Evolutionary conservation across 2,888 invertebrate genomes (phyloP), one percentile per base, ranked within the genome.

Genomic region (Flexamia atlantica): DNA sequence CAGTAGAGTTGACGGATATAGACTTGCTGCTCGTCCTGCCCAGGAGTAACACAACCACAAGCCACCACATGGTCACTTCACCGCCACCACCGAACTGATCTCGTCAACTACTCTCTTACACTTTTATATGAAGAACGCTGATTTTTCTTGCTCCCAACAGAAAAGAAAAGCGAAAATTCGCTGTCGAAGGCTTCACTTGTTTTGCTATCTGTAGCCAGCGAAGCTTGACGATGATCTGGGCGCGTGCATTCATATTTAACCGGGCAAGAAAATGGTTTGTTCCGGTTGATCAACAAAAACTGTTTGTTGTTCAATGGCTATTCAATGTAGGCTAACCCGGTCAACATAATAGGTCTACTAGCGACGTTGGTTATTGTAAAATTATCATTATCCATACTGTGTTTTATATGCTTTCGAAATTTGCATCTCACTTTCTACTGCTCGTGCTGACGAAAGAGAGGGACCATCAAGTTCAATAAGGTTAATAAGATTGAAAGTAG

Each of bases 151-250:
- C 30, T 23, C 23, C 23, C 17, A 57, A 20, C 50, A 20, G 79
- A 50, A 79, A 79, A 79, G 79, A 79, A 79, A 79, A 79, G 57
- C 57, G 57, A 79, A 57, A 76, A 57, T 79, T 79, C 50, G 46
- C 76, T n/a, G 76, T 42, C 46, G 76, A 50, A 23, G 20, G 25
- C 32, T 79, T 30, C 32, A 30, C 28, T 53, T 32, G 32, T 53
- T 28, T 25, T n/a, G n/a, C 53, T 36, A 53, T 50, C 25, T 17
- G 23, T 32, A 25, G 20, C 50, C 79, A 36, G n/a, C 46, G 53
- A 36, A 79, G 79, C 79, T 57, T 79, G 79, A 79, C 79, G 53
- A 25, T 23, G 57, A 79, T 42, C 50, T 46, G 46, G 76, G 42
- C 20, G 79, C n/a, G 57, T 17, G 79, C 57, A 57, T 79, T 79